These are phyloP conservation scores for Benthosema pterotum DNA, from an alignment of 2,797 vertebrate species.

Conservation along the genomic window DNA sequence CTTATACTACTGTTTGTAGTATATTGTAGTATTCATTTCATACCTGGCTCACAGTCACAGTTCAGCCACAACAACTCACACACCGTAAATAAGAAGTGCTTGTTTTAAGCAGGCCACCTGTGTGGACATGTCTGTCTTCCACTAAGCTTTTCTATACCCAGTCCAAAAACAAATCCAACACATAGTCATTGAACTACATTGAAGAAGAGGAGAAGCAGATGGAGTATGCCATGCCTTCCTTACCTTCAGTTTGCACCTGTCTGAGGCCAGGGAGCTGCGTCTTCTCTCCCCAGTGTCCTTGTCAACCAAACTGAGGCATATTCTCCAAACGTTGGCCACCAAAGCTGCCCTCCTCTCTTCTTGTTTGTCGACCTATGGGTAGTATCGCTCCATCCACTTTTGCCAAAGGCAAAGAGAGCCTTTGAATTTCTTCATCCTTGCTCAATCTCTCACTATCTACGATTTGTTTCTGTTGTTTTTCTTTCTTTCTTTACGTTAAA, in stretches of 20 bases:
- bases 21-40: background rate
- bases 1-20: too few species aligned
- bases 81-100: background rate
- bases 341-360: conserved; percentile 49
- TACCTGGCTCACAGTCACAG: background rate
- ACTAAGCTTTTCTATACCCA: conserved; percentile 12
- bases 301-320: conserved; percentile 79
- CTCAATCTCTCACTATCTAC: conserved; percentile 30
- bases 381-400: conserved; percentile 68
- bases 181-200: conserved; percentile 1
- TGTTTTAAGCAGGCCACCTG: background rate
- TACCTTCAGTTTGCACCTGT: conserved; percentile 72
- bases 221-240: conserved; percentile 59
- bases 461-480: background rate
- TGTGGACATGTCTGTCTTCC: background rate
- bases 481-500: conserved; percentile 15
- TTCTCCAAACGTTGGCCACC: conserved; percentile 58
- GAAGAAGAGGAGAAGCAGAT: conserved; percentile 11
- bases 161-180: conserved; percentile 28
- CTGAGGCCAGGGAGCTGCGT: conserved; percentile 49
- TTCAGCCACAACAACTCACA: background rate
- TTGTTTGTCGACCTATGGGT: conserved; percentile 56
- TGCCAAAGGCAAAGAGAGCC: conserved; percentile 51
- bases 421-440: conserved; percentile 77
- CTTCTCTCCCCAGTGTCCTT: conserved; percentile 57